Conservation (phyloP, 2,113 vertebrate species). For the Lycocorax pyrrhopterus region DNA sequence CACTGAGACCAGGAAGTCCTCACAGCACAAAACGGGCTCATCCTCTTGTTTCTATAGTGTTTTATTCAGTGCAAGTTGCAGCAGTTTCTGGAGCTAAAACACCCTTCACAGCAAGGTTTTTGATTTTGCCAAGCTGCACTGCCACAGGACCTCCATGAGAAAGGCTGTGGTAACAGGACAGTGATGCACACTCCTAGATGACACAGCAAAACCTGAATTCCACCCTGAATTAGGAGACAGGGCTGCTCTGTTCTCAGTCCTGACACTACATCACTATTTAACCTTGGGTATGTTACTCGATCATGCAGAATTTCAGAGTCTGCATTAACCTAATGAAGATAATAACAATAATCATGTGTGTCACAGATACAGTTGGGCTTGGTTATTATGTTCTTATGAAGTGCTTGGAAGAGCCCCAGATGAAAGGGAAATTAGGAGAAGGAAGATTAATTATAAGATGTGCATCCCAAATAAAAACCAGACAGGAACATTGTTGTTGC, state of each 20-base stretch:
- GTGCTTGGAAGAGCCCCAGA: constrained; percentile 5
- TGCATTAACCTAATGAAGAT: constrained; percentile 52
- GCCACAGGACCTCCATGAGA: neutral
- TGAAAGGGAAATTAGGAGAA: constrained; percentile 49
- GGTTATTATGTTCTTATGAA: constrained; percentile 42
- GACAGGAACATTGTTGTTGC: neutral
- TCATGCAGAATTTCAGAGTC: neutral
- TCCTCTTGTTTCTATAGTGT: neutral
- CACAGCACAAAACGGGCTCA: neutral
- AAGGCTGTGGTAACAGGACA: neutral
- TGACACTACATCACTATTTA: neutral
- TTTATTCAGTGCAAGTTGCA: neutral
- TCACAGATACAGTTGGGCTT: constrained; percentile 37
- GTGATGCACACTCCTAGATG: neutral
- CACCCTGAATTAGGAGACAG: neutral
- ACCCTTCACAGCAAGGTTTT: neutral
- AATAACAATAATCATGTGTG: constrained; percentile 56
- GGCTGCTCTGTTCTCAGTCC: neutral
- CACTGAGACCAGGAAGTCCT: neutral
- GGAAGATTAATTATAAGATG: constrained; percentile 50
- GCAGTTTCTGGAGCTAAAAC: neutral
- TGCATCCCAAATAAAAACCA: constrained; percentile 36
- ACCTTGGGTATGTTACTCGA: neutral
- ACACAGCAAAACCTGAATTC: neutral
- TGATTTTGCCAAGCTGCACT: neutral